phyloP scores from a whole-genome alignment of 2,797 vertebrate genomes.

The Decapterus maruadsi region DNA sequence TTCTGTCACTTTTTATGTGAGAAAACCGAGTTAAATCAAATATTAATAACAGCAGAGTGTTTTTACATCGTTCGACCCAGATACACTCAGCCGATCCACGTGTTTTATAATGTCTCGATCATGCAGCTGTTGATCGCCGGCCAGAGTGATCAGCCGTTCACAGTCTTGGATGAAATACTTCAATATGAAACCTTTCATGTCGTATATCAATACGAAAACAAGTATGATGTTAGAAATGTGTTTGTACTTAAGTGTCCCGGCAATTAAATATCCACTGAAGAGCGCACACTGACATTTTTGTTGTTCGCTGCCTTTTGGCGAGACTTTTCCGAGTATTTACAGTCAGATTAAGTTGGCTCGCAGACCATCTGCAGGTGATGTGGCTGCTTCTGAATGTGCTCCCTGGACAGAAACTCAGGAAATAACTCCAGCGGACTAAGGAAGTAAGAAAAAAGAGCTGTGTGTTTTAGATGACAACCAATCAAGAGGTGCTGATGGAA shows the following conservation, averaged over 20 bases:
- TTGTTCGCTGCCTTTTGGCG: accelerated
- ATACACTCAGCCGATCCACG: too few species aligned
- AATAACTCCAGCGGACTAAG: constrained; percentile 11
- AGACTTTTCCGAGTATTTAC: background rate
- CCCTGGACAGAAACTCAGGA: constrained; percentile 7
- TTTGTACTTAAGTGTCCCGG: background rate
- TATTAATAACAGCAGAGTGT: too few species aligned
- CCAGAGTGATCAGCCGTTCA: constrained; percentile 4
- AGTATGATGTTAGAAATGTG: background rate
- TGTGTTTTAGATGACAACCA: constrained; percentile 44
- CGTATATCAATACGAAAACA: background rate
- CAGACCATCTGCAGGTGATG: constrained; percentile 18
- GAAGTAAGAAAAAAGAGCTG: constrained; percentile 22
- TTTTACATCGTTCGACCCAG: too few species aligned
- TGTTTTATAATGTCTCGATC: constrained; percentile 17
- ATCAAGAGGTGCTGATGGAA: constrained; percentile 44
- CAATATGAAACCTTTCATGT: background rate
- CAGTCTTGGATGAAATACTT: background rate
- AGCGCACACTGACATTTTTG: too few species aligned
- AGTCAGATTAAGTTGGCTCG: background rate
- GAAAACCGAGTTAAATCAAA: too few species aligned
- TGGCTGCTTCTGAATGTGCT: constrained; percentile 17
- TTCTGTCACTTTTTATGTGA: too few species aligned
- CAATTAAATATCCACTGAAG: background rate
- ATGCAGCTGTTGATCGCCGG: background rate